A percentile compares a stretch with the other conserved stretches of the same genome.
Conservation (phyloP, 1,140 invertebrate genomes). For the Nomia melanderi region DNA sequence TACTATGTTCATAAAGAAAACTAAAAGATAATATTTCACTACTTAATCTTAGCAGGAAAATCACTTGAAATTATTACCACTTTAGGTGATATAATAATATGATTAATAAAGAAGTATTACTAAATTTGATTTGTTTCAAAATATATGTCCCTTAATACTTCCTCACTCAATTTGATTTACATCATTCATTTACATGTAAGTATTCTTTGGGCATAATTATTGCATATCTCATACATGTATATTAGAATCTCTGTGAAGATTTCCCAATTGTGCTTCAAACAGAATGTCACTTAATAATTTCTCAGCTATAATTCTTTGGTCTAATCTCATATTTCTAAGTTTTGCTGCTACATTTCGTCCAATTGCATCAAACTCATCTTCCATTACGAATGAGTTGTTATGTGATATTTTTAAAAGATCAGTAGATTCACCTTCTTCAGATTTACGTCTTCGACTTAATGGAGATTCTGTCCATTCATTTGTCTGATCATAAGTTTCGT, state of each 20-base stretch:
- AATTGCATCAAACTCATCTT: slow-evolving; percentile 79
- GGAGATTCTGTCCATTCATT: slow-evolving; percentile 71
- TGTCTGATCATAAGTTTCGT: slow-evolving; percentile 72
- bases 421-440: slow-evolving; percentile 70
- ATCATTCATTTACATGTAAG: slow-evolving; percentile 11
- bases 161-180: slow-evolving; percentile 5
- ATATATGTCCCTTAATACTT: slow-evolving; percentile 22
- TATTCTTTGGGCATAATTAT: not conserved
- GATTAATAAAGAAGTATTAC: slow-evolving; percentile 19
- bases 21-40: slow-evolving; percentile 28
- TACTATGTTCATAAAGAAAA: not conserved
- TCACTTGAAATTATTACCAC: slow-evolving; percentile 1
- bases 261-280: slow-evolving; percentile 78
- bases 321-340: slow-evolving; percentile 77
- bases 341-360: slow-evolving; percentile 79
- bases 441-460: slow-evolving; percentile 66
- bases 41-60: not conserved
- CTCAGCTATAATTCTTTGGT: slow-evolving; percentile 79
- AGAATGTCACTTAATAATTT: slow-evolving; percentile 79
- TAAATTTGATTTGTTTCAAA: slow-evolving; percentile 29
- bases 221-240: slow-evolving; percentile 73
- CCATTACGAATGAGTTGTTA: slow-evolving; percentile 71
- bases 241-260: slow-evolving; percentile 77
- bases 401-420: slow-evolving; percentile 71
- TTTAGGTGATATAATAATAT: slow-evolving; percentile 11